These are phyloP conservation scores for Cyprinus carpio DNA, from an alignment of 2,113 vertebrate species.

Conservation along the genomic window DNA sequence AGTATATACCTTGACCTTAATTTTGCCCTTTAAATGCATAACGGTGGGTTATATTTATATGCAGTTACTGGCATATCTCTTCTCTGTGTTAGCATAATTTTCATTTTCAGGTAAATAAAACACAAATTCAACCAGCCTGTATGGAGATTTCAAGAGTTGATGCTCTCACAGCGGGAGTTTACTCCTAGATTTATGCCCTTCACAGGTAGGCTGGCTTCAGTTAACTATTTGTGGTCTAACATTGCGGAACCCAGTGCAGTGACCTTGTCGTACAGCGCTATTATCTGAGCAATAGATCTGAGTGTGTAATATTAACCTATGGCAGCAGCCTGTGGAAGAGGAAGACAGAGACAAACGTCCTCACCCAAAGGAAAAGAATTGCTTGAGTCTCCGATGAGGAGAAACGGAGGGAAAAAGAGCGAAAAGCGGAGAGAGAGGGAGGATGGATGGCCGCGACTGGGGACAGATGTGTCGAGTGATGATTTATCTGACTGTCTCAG, in stretches of 20 bases:
- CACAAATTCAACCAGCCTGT: constrained; percentile 57
- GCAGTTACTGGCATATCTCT: not conserved
- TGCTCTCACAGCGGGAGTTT: constrained; percentile 75
- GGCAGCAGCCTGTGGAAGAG: constrained; percentile 38
- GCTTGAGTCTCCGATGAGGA: constrained; percentile 36
- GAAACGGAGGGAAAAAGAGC: constrained; percentile 17
- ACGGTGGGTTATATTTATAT: not conserved
- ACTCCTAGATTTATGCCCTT: constrained; percentile 71
- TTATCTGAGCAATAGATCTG: constrained; percentile 47
- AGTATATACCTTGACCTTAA: not conserved
- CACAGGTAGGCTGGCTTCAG: constrained; percentile 59
- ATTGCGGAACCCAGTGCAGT: constrained; percentile 34
- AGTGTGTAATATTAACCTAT: constrained; percentile 49
- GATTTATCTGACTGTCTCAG: constrained; percentile 76
- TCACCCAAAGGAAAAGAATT: constrained; percentile 30
- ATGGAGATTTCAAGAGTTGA: constrained; percentile 71
- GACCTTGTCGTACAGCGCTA: constrained; percentile 41
- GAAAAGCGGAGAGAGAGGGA: constrained; percentile 22
- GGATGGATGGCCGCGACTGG: constrained; percentile 28
- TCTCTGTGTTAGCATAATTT: not conserved
- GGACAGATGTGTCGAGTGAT: constrained; percentile 72
- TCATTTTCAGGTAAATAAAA: not conserved
- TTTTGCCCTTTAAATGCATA: not conserved
- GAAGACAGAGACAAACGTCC: constrained; percentile 44
- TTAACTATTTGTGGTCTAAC: constrained; percentile 66